Percentiles rank a stretch among this genome's conserved stretches.
These are phyloP conservation scores for Nymphicus hollandicus DNA, from an alignment of 2,113 vertebrate genomes.

Conservation along the genomic window DNA sequence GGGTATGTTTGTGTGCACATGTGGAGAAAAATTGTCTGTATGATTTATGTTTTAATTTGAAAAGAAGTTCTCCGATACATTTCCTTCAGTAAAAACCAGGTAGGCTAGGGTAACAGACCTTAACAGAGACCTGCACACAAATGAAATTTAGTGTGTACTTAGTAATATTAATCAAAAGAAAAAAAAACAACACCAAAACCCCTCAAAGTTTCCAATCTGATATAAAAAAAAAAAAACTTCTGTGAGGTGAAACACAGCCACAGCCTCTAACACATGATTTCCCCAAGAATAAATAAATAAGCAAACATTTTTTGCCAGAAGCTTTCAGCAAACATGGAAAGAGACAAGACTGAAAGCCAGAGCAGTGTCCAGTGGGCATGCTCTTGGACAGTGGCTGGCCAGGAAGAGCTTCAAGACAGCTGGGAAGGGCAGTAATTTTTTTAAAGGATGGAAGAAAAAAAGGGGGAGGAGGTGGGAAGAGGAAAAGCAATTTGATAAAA, in stretches of 20 bases:
- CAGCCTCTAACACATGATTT: not conserved
- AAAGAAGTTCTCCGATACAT: not conserved
- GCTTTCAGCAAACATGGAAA: not conserved
- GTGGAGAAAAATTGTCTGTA: not conserved
- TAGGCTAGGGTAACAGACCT: not conserved
- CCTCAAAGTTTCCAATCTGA: not conserved
- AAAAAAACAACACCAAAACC: not conserved
- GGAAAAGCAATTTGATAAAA: not conserved
- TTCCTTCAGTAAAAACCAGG: not conserved
- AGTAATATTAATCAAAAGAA: not conserved
- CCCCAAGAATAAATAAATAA: not conserved
- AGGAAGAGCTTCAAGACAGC: not conserved
- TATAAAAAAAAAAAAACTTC: not conserved
- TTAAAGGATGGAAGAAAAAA: not conserved
- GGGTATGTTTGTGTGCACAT: too few species aligned
- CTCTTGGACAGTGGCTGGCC: not conserved
- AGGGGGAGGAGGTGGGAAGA: not conserved
- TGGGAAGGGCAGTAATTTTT: not conserved
- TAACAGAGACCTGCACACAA: not conserved
- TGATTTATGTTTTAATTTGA: not conserved
- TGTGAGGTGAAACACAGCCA: not conserved
- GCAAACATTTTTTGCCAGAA: not conserved
- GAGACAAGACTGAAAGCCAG: not conserved
- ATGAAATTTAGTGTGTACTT: not conserved
- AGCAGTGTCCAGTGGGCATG: not conserved